Evolutionary conservation across 2,888 invertebrate genomes (phyloP).

Genomic region (Drosophila setosimentum): DNA sequence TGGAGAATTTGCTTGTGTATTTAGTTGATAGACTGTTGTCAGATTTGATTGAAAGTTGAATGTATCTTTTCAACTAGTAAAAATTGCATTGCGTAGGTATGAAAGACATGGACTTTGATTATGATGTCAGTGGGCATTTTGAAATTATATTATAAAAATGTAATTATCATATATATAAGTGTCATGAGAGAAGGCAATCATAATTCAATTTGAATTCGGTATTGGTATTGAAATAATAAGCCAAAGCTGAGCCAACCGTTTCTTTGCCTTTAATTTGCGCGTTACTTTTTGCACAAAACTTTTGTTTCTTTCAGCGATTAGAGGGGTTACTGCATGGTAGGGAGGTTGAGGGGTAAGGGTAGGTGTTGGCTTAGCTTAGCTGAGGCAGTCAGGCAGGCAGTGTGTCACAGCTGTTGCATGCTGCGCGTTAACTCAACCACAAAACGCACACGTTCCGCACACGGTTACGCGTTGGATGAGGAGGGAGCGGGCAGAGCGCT

Average conservation of each 20-base stretch:
- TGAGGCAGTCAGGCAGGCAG: neutral
- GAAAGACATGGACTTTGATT: neutral
- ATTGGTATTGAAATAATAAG: slow-evolving; percentile 10
- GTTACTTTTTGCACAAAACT: slow-evolving; percentile 21
- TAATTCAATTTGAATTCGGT: neutral
- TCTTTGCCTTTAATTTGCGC: slow-evolving; percentile 26
- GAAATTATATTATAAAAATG: neutral
- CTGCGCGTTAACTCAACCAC: slow-evolving; percentile 70
- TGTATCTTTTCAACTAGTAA: too few relatives aligned
- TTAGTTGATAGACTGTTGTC: too few relatives aligned
- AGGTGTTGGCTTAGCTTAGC: neutral
- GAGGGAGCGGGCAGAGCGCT: neutral
- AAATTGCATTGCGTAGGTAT: neutral
- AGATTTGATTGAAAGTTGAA: too few relatives aligned
- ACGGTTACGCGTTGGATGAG: neutral
- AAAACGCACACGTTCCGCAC: slow-evolving; percentile 74
- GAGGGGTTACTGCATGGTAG: neutral
- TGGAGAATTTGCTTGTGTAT: too few relatives aligned
- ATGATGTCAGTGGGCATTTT: neutral
- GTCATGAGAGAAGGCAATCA: neutral
- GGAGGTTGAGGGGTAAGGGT: neutral
- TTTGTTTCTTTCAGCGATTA: slow-evolving; percentile 37
- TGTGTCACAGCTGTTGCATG: slow-evolving; percentile 74
- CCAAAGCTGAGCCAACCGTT: slow-evolving; percentile 2
- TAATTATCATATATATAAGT: neutral